phyloP scores from a whole-genome alignment of 1,140 invertebrate species.

The Galleria mellonella region DNA sequence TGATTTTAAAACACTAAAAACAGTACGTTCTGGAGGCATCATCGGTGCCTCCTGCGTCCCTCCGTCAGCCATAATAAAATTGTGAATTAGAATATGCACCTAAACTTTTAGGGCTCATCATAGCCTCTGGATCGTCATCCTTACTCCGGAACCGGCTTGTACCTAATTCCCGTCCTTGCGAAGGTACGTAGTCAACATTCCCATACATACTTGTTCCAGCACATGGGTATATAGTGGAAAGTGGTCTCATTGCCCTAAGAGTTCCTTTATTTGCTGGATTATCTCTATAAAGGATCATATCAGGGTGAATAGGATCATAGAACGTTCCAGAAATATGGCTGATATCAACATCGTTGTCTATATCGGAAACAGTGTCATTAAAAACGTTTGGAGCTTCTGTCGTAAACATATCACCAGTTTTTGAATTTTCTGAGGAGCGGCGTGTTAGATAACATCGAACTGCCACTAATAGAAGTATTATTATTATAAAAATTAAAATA shows the following conservation, averaged over 20 bases:
- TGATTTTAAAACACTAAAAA: constrained; percentile 28
- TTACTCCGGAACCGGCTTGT: constrained; percentile 14
- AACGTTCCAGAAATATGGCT: constrained; percentile 67
- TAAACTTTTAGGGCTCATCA: constrained; percentile 66
- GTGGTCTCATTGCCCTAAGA: constrained; percentile 55
- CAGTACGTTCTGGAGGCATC: constrained; percentile 56
- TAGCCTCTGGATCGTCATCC: constrained; percentile 37
- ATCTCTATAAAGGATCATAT: constrained; percentile 66
- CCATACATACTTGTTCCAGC: constrained; percentile 66
- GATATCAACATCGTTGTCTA: constrained; percentile 66
- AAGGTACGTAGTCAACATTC: constrained; percentile 51
- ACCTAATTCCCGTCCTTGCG: constrained; percentile 35
- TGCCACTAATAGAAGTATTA: constrained; percentile 29
- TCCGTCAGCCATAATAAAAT: constrained; percentile 67
- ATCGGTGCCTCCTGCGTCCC: constrained; percentile 29
- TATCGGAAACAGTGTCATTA: constrained; percentile 63
- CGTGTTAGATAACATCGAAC: constrained; percentile 43
- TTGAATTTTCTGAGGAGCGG: constrained; percentile 37
- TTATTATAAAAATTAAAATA: constrained; percentile 35
- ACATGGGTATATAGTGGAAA: constrained; percentile 61
- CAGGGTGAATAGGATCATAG: constrained; percentile 66
- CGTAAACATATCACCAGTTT: constrained; percentile 68
- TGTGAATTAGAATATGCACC: constrained; percentile 57
- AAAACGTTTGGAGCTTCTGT: constrained; percentile 70
- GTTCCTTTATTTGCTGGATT: constrained; percentile 42